Percentiles rank a stretch among this genome's conserved stretches.
Conservation (phyloP, 2,888 invertebrate genomes). For the Scaeva pyrastri region DNA sequence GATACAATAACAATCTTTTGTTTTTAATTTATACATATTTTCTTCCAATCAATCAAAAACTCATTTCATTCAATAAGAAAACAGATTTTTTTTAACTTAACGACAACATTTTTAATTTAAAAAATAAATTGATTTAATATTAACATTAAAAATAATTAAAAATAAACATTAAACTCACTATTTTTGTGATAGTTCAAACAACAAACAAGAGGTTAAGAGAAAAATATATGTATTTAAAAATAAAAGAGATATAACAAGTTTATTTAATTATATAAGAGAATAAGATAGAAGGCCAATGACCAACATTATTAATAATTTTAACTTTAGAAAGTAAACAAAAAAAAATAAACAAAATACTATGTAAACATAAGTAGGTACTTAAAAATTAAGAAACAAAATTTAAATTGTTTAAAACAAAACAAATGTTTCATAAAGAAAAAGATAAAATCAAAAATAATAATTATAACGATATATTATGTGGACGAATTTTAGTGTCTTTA, state of each 20-base stretch:
- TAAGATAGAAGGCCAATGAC: constrained; percentile 35
- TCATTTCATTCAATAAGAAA: constrained; percentile 49
- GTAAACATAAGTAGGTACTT: constrained; percentile 38
- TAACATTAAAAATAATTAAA: background rate
- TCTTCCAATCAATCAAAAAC: constrained; percentile 20
- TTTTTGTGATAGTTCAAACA: constrained; percentile 68
- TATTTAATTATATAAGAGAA: no score
- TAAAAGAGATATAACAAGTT: background rate
- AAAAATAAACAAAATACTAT: constrained; percentile 6
- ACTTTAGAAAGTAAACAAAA: constrained; percentile 14
- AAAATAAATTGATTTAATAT: constrained; percentile 9
- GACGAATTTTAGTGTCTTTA: constrained; percentile 21
- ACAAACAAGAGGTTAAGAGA: constrained; percentile 31
- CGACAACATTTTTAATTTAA: constrained; percentile 21
- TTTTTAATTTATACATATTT: constrained; percentile 16
- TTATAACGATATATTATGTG: background rate
- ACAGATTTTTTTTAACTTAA: background rate
- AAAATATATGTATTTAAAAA: background rate
- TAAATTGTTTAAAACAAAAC: background rate
- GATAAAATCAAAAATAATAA: background rate
- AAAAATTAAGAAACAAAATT: constrained; percentile 14
- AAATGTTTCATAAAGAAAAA: background rate
- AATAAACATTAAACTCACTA: constrained; percentile 47
- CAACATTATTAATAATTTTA: constrained; percentile 51
- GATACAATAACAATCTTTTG: constrained; percentile 2